phyloP scores from a whole-genome alignment of 2,113 vertebrate species.

The Psittacara wagleri region DNA sequence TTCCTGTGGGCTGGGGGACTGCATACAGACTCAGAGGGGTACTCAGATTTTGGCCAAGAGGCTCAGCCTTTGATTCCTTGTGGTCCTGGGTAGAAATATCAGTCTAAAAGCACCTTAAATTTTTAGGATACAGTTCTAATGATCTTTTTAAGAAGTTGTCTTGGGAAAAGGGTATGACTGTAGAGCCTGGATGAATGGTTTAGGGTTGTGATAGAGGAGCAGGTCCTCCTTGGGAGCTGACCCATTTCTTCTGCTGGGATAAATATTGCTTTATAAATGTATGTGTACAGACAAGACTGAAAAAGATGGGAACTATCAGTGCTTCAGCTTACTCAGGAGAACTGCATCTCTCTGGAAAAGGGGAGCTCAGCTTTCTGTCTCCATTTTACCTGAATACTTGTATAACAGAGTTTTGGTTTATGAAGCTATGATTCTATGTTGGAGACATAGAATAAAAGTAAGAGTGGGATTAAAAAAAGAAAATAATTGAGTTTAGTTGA shows the following conservation, averaged over 20 bases:
- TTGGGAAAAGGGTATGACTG: background rate
- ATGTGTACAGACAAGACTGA: background rate
- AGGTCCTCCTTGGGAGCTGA: background rate
- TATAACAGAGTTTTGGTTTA: background rate
- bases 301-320: background rate
- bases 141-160: background rate
- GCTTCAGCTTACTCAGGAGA: background rate
- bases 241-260: background rate
- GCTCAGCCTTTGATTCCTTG: background rate
- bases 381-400: background rate
- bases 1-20: background rate
- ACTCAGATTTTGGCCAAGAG: background rate
- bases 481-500: background rate
- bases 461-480: background rate
- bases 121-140: background rate
- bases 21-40: background rate
- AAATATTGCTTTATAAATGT: background rate
- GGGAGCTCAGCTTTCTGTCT: background rate
- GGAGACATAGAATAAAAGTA: background rate
- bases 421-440: background rate
- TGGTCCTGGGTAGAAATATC: background rate
- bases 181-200: background rate
- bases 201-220: background rate
- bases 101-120: background rate
- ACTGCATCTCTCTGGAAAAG: background rate